Evolutionary conservation across 2,797 vertebrate genomes (phyloP).

Genomic region (Carduelis carduelis): DNA sequence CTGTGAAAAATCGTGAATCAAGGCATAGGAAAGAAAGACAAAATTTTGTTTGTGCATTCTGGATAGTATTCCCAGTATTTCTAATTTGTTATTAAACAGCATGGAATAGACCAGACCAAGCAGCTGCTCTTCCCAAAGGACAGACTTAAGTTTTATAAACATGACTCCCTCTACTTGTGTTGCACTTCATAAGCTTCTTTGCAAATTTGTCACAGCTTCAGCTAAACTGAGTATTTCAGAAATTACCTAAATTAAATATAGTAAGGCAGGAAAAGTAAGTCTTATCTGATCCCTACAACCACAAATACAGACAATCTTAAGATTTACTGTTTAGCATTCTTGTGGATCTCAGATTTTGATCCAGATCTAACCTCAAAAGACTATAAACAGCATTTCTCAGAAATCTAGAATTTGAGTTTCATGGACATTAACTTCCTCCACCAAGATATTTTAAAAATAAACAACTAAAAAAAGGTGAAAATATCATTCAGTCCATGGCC

Average conservation of each 20-base stretch:
- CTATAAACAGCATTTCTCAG: neutral
- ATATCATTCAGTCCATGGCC: neutral
- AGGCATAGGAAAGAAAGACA: neutral
- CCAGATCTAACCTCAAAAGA: neutral
- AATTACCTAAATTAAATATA: neutral
- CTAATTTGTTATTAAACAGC: neutral
- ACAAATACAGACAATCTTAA: neutral
- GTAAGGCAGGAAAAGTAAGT: neutral
- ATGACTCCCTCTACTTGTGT: neutral
- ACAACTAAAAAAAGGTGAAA: rapidly evolving
- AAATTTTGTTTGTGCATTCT: neutral
- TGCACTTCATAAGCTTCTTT: neutral
- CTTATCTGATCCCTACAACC: neutral
- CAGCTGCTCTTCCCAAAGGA: neutral
- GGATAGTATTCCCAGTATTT: neutral
- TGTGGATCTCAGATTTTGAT: neutral
- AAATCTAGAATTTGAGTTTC: neutral
- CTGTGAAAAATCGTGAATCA: neutral
- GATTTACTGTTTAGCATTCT: neutral
- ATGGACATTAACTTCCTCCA: neutral
- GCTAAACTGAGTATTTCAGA: neutral
- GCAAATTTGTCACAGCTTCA: neutral
- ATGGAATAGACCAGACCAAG: neutral
- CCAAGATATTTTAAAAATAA: neutral
- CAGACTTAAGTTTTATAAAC: neutral